Percentiles rank a stretch among this genome's conserved stretches.
phyloP scores from a whole-genome alignment of 2,797 vertebrate genomes.

The Coluber constrictor region DNA sequence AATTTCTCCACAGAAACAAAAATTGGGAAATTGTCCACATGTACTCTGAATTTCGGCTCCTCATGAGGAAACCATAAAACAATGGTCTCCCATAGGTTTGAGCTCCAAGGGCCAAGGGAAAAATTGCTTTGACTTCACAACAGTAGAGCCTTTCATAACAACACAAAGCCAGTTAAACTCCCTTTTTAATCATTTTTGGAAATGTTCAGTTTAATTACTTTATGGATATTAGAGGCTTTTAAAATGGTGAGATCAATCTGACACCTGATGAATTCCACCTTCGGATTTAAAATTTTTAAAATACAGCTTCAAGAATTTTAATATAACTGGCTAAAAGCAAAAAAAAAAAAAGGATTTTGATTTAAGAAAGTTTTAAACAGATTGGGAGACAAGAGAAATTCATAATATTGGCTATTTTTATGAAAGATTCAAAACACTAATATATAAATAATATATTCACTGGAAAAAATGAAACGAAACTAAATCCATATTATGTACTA shows the following conservation, averaged over 20 bases:
- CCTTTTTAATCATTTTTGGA: background rate
- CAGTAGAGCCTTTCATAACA: background rate
- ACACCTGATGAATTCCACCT: background rate
- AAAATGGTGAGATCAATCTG: background rate
- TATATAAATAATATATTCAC: background rate
- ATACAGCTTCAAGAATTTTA: background rate
- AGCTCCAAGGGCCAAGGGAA: too few relatives aligned
- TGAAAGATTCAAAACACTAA: background rate
- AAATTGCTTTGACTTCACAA: too few relatives aligned
- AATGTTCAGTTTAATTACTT: background rate
- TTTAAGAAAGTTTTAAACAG: background rate
- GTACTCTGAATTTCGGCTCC: too few relatives aligned
- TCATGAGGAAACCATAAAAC: too few relatives aligned
- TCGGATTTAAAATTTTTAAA: background rate
- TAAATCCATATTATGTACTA: background rate
- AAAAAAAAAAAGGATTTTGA: background rate
- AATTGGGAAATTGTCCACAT: too few relatives aligned
- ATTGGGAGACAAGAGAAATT: background rate
- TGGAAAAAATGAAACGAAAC: background rate
- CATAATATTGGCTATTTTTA: background rate
- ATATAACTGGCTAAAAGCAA: background rate
- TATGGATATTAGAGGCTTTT: background rate
- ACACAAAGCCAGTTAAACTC: background rate
- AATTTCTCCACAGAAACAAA: too few relatives aligned
- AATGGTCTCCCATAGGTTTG: too few relatives aligned